Base-by-base conservation (phyloP, 2,113 vertebrate genomes). In the Nothobranchius kuhntae region DNA sequence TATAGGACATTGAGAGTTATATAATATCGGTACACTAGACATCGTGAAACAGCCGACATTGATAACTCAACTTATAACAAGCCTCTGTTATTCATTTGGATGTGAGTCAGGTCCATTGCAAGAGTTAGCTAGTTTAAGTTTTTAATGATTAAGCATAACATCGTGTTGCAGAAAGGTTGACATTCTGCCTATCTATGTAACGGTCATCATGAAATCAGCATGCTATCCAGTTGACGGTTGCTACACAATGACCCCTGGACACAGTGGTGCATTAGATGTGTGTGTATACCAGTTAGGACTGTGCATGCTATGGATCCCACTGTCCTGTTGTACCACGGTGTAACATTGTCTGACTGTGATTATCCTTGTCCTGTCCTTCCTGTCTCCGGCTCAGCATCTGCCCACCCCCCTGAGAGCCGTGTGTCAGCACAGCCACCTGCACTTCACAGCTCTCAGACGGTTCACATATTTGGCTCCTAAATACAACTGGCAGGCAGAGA, bases 311-410 rank as follows among this genome's bases (percentile, higher is more conserved):
- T 45, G 9, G 44, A 45, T 55, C 26, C 51, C 9, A 13, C 30
- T 65, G 47, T 38, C 35, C 44, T 17, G 10, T 47, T 60, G 17
- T 38, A 13, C 21, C 45, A 51, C 4, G 35, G 26, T 38, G 30
- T 65, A 30, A 69, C 50, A 61, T 51, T 50, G 30, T 35, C 55
- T 73, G 36, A 67, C 55, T 72, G 54, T 50, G 35, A 73, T 70
- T 55, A 13, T 63, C 76, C 65, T 78, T 65, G 71, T 13, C 71
- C 62, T n/a, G 78, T 83, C 77, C 80, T 85, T 61, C 65, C 76
- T 13, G 66, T 82, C 80, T 78, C 68, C 15, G 61, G 68, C 71
- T 78, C 71, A 65, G 68, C 82, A 87, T 84, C 83, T 85, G 83
- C 62, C 80, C 62, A 35, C 45, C 72, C 85, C 62, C 70, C 72